Base-by-base conservation (phyloP, 2,888 invertebrate species). In the Drosophila borborema region DNA sequence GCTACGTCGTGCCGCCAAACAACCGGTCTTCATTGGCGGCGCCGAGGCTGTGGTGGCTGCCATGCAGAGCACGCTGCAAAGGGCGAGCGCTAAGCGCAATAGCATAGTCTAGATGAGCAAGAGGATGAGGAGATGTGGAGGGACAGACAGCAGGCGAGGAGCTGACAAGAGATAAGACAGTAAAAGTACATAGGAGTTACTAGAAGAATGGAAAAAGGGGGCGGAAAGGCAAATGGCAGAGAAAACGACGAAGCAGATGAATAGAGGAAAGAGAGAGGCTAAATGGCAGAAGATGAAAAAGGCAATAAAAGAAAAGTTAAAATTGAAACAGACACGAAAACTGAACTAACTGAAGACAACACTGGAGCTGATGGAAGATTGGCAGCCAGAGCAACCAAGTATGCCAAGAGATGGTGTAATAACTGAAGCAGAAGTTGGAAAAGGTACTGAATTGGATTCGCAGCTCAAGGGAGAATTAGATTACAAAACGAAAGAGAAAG, bases 1-100 rank as follows among this genome's bases (percentile, higher is more conserved):
- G 41, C 93, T 97, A 49, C 93, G 96, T 36, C 91, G 91, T 38
- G 92, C 91, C 9, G 82, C 89, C 76, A 91, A 92, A 63, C 91
- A 91, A 66, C 91, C 91, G 36, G 80, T 91, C 31, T 91, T 92
- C 38, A 84, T 90, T 34, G 92, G 92, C 59, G 92, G 92, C 58
- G 91, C 91, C 49, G 92, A 91, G 81, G 91, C 92, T 5, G 91
- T 91, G 16, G 91, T 91, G 16, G 91, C 91, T 40, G 91, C 91
- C 61, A 88, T 91, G 91, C 91, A 91, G 71, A 90, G 85, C 80
- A 91, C 83, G 14, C 48, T 88, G 36, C 87, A 89, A 28, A 80
- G 90, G 66, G 81, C 91, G 61, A 91, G 74, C 67, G 89, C 90
- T 71, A 91, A 91, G 73, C 82, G 91, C 43, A 91, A 92, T 67